These are phyloP conservation scores for Sarcophaga carnaria DNA, from an alignment of 2,888 invertebrate genomes.

Conservation along the genomic window DNA sequence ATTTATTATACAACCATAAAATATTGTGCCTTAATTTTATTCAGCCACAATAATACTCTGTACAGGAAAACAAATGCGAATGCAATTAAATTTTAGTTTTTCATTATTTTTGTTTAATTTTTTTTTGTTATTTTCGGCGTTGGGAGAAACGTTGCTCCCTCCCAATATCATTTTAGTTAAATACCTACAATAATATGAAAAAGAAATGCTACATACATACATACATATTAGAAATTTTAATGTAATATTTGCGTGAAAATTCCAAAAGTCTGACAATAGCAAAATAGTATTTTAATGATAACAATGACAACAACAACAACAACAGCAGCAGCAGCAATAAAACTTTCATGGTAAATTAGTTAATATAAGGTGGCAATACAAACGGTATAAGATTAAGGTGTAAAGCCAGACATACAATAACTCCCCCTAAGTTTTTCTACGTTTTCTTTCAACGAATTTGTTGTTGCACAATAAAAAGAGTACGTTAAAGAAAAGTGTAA, in stretches of 20 bases:
- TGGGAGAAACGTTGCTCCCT: constrained; percentile 38
- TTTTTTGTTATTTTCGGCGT: constrained; percentile 21
- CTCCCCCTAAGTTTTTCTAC: neutral
- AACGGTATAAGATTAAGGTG: constrained; percentile 23
- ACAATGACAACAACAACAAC: constrained; percentile 15
- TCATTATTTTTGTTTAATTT: neutral
- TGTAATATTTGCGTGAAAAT: constrained; percentile 68
- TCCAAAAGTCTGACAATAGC: constrained; percentile 56
- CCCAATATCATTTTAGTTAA: neutral
- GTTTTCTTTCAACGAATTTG: constrained; percentile 4
- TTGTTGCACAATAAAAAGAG: constrained; percentile 51
- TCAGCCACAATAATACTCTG: constrained; percentile 22
- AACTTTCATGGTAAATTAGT: constrained; percentile 53
- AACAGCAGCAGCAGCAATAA: neutral
- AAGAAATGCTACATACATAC: constrained; percentile 41
- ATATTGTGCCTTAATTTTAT: constrained; percentile 33
- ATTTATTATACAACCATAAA: constrained; percentile 69
- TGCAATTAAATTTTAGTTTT: constrained; percentile 53
- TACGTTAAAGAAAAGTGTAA: constrained; percentile 45
- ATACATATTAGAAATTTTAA: constrained; percentile 61
- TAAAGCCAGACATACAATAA: constrained; percentile 18
- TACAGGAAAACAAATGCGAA: constrained; percentile 66
- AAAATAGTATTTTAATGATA: constrained; percentile 46
- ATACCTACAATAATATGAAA: constrained; percentile 22
- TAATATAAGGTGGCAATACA: constrained; percentile 29